Conservation (phyloP, 2,797 vertebrate species). For the Anabacerthia variegaticeps region DNA sequence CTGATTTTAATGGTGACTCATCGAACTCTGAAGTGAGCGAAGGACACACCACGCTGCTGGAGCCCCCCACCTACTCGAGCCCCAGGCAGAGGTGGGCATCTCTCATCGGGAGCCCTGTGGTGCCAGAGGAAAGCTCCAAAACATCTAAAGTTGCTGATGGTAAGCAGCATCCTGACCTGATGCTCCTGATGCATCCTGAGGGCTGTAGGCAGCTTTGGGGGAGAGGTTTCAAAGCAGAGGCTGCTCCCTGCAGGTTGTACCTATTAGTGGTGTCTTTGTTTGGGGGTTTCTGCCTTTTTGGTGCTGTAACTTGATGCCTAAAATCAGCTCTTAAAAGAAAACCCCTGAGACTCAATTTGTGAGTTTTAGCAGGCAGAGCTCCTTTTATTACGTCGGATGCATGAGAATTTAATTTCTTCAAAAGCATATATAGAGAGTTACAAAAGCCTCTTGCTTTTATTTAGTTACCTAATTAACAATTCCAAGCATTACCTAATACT, state of each 20-base stretch:
- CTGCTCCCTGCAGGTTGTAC: background rate
- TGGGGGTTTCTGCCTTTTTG: background rate
- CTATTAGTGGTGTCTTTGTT: background rate
- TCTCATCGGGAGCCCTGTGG: background rate
- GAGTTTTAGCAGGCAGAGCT: no score
- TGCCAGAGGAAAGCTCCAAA: background rate
- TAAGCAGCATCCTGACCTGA: background rate
- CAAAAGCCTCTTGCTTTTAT: no score
- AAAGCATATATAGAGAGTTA: no score
- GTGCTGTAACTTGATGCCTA: background rate
- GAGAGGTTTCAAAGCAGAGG: accelerated
- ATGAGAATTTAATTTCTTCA: no score
- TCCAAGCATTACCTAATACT: no score
- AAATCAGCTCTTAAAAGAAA: no score
- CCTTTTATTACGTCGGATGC: no score
- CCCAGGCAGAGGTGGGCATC: background rate
- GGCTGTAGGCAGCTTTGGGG: background rate
- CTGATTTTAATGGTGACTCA: background rate
- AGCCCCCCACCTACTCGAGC: background rate
- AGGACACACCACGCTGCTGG: background rate
- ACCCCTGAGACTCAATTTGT: no score
- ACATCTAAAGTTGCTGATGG: constrained; percentile 54
- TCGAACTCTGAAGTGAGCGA: background rate
- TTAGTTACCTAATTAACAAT: no score
- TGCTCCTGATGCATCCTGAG: background rate